These are phyloP conservation scores for Ancistrus triradiatus DNA, from an alignment of 2,113 vertebrate species.

Conservation along the genomic window DNA sequence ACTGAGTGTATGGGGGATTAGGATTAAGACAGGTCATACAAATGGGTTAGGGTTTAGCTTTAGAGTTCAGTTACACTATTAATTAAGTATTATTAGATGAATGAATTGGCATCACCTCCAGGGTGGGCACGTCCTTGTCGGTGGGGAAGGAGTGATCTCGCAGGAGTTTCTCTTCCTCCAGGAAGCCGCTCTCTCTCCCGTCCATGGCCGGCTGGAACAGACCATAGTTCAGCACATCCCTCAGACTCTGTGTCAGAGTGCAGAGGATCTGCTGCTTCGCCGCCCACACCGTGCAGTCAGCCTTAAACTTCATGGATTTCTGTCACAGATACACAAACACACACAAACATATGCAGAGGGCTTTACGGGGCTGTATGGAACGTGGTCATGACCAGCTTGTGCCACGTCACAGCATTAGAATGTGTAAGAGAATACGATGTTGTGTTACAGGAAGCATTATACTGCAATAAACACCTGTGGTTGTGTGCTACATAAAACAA, in stretches of 20 bases:
- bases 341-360: background rate
- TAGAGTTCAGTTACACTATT: too few species aligned
- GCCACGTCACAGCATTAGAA: background rate
- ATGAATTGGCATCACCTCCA: constrained; percentile 81
- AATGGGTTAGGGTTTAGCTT: too few species aligned
- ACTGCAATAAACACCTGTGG: too few species aligned
- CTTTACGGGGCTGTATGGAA: background rate
- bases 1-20: background rate
- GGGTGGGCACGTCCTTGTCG: constrained; percentile 72
- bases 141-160: constrained; percentile 74
- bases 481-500: too few species aligned
- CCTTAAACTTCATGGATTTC: constrained; percentile 83
- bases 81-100: too few species aligned
- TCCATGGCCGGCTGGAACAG: constrained; percentile 83
- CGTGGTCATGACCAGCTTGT: background rate
- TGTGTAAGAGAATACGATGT: too few species aligned
- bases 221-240: constrained; percentile 85
- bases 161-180: constrained; percentile 82
- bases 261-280: constrained; percentile 83
- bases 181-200: constrained; percentile 80
- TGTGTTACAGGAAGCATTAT: too few species aligned
- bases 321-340: constrained; percentile 48
- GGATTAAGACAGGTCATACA: too few species aligned
- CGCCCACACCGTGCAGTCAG: constrained; percentile 79
- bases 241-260: constrained; percentile 79